phyloP scores from a whole-genome alignment of 2,797 vertebrate species.

The Lophius americanus region DNA sequence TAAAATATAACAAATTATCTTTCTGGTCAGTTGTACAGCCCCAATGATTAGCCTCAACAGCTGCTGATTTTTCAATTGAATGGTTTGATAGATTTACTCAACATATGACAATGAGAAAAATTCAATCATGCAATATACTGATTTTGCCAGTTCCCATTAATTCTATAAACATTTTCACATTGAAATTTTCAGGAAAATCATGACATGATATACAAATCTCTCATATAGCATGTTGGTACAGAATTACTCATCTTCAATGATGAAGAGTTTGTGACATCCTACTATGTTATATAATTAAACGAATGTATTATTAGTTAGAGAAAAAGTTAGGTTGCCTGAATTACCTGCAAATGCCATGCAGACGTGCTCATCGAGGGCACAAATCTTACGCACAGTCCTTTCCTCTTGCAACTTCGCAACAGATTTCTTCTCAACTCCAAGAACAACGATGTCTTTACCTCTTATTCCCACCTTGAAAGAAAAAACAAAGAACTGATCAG shows the following conservation, averaged over 20 bases:
- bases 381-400: slow-evolving; percentile 87
- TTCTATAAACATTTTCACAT: too few relatives aligned
- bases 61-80: too few relatives aligned
- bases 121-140: too few relatives aligned
- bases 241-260: not conserved
- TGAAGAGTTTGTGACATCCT: not conserved
- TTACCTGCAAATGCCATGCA: slow-evolving; percentile 90
- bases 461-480: slow-evolving; percentile 84
- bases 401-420: slow-evolving; percentile 87
- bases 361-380: slow-evolving; percentile 85
- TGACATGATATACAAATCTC: too few relatives aligned
- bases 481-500: not conserved
- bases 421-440: slow-evolving; percentile 88
- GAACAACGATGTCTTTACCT: slow-evolving; percentile 86
- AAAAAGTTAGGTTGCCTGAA: not conserved
- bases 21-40: too few relatives aligned
- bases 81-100: too few relatives aligned
- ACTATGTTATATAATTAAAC: not conserved
- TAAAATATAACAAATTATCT: too few relatives aligned
- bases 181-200: too few relatives aligned
- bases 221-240: too few relatives aligned
- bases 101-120: too few relatives aligned
- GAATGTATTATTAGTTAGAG: not conserved
- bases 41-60: too few relatives aligned
- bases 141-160: too few relatives aligned